Evolutionary conservation across 1,140 invertebrate species (phyloP).

Genomic region (Paralvinella palmiformis): DNA sequence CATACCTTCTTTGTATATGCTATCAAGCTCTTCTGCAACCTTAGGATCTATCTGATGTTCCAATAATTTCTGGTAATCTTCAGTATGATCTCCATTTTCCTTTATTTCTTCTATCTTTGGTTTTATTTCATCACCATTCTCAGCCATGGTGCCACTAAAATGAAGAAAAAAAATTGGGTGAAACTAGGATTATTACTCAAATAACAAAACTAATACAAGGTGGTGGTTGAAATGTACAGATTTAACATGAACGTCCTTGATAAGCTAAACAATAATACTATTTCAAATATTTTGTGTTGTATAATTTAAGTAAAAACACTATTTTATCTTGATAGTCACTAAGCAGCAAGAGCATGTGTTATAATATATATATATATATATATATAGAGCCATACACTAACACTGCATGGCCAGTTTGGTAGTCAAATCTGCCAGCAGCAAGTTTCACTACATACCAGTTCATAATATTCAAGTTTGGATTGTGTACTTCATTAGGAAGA

Average conservation of each 20-base stretch:
- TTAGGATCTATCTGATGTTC: slow-evolving; percentile 90
- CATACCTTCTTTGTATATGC: slow-evolving; percentile 89
- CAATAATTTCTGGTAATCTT: slow-evolving; percentile 66
- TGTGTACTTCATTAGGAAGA: no score
- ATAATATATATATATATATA: no score
- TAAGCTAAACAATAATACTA: background rate
- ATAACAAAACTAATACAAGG: background rate
- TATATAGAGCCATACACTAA: no score
- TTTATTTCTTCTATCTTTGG: background rate
- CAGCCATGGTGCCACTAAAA: background rate
- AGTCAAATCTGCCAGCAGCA: no score
- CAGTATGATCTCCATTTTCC: slow-evolving; percentile 33
- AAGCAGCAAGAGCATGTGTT: no score
- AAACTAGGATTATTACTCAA: background rate
- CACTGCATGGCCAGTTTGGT: no score
- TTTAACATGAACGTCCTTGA: no score
- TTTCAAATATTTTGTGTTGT: background rate
- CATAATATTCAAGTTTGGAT: no score
- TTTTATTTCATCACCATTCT: background rate
- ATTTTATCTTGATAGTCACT: no score
- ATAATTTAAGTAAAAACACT: background rate
- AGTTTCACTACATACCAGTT: no score
- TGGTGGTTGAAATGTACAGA: no score
- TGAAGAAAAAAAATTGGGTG: background rate
- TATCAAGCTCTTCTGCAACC: slow-evolving; percentile 88